phyloP scores from a whole-genome alignment of 1,140 invertebrate genomes.

The Drosophila takahashii region DNA sequence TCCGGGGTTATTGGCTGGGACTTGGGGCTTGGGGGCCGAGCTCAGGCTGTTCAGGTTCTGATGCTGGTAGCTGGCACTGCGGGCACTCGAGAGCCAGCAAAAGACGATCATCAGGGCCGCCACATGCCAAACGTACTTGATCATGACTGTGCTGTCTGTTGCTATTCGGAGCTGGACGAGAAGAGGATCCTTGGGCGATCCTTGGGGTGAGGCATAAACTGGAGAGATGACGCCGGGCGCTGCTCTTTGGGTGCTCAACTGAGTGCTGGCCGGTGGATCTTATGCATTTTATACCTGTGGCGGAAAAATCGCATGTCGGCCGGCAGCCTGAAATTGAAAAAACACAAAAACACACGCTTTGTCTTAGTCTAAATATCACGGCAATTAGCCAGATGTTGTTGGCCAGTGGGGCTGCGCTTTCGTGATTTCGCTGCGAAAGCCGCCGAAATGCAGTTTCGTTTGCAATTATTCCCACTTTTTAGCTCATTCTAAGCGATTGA shows the following conservation, averaged over 20 bases:
- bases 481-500: slow-evolving; percentile 77
- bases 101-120: slow-evolving; percentile 73
- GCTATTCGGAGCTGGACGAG: slow-evolving; percentile 15
- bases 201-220: slow-evolving; percentile 40
- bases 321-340: slow-evolving; percentile 70
- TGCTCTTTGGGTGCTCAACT: slow-evolving; percentile 68
- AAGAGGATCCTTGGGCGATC: slow-evolving; percentile 41
- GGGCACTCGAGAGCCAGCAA: slow-evolving; percentile 68
- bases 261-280: slow-evolving; percentile 62
- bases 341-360: slow-evolving; percentile 62
- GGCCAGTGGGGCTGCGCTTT: slow-evolving; percentile 72
- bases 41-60: slow-evolving; percentile 57
- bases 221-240: slow-evolving; percentile 33
- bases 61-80: slow-evolving; percentile 72
- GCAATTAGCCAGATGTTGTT: slow-evolving; percentile 70
- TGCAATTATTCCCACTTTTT: slow-evolving; percentile 59
- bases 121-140: slow-evolving; percentile 79
- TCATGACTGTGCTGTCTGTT: slow-evolving; percentile 56
- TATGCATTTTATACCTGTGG: slow-evolving; percentile 77
- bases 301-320: slow-evolving; percentile 72
- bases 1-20: slow-evolving; percentile 8
- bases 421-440: slow-evolving; percentile 76
- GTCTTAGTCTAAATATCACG: slow-evolving; percentile 83
- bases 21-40: slow-evolving; percentile 16
- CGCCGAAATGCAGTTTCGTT: slow-evolving; percentile 66